Evolutionary conservation across 1,140 invertebrate genomes (phyloP).

Genomic region (Tenebrio molitor): DNA sequence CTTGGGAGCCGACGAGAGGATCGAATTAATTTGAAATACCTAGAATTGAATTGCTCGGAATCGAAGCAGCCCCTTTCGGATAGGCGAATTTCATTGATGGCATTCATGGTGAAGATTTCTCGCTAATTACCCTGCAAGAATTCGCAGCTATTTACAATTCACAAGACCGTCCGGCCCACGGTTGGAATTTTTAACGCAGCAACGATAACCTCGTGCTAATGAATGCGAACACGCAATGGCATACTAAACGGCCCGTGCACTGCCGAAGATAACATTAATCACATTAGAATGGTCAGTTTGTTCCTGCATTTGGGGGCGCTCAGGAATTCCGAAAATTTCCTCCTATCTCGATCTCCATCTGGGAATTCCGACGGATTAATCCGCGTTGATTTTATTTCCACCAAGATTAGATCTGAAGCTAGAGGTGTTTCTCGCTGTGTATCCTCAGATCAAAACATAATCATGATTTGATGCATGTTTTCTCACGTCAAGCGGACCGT

Average conservation of each 20-base stretch:
- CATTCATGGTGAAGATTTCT: too few species aligned
- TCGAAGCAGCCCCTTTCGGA: too few species aligned
- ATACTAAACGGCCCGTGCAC: background rate
- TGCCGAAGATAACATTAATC: slow-evolving; percentile 15
- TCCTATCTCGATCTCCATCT: too few species aligned
- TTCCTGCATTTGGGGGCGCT: too few species aligned
- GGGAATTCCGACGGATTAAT: slow-evolving; percentile 6
- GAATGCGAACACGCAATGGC: slow-evolving; percentile 9
- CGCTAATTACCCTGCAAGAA: background rate
- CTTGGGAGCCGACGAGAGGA: too few species aligned
- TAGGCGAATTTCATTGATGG: too few species aligned
- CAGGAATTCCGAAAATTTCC: too few species aligned
- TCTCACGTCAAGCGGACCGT: background rate
- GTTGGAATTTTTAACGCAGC: background rate
- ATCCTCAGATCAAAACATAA: background rate
- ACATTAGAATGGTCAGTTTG: slow-evolving; percentile 29
- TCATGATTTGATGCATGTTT: background rate
- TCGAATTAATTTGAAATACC: too few species aligned
- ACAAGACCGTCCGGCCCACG: background rate
- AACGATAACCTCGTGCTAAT: slow-evolving; percentile 1
- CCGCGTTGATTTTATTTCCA: too few species aligned
- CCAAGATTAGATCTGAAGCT: background rate
- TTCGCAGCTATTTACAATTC: slow-evolving; percentile 3
- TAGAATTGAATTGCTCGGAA: too few species aligned
- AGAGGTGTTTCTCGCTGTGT: background rate